phyloP scores from a whole-genome alignment of 2,797 vertebrate genomes.

The Pempheris klunzingeri region DNA sequence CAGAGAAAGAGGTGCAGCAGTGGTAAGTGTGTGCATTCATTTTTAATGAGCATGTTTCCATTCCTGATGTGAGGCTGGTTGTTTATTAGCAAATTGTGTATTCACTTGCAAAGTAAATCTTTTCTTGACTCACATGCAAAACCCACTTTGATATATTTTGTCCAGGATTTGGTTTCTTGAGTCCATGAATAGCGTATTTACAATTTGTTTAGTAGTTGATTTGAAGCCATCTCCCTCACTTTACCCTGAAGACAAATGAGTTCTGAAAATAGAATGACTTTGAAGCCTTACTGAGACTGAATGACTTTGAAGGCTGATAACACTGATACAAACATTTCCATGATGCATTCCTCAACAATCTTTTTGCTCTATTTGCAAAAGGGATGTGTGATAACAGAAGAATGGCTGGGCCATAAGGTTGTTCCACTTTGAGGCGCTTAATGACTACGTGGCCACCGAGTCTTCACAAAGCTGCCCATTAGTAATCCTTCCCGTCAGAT shows the following conservation, averaged over 20 bases:
- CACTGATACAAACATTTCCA: conserved; percentile 67
- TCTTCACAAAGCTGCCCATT: conserved; percentile 41
- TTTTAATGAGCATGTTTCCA: conserved; percentile 44
- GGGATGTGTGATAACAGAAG: conserved; percentile 54
- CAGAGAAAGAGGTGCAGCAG: conserved; percentile 85
- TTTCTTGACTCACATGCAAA: conserved; percentile 20
- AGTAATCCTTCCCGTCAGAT: conserved; percentile 55
- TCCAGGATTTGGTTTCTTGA: conserved; percentile 18
- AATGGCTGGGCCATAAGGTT: conserved; percentile 33
- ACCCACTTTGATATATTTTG: conserved; percentile 23
- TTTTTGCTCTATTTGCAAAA: conserved; percentile 59
- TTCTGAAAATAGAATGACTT: conserved; percentile 80
- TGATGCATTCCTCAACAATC: conserved; percentile 64
- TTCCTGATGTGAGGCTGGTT: conserved; percentile 19
- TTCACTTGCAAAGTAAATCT: conserved; percentile 1
- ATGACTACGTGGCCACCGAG: conserved; percentile 40
- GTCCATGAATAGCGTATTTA: conserved; percentile 24
- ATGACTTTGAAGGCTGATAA: conserved; percentile 74
- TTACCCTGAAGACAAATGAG: conserved; percentile 61
- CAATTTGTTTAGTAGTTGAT: conserved; percentile 54
- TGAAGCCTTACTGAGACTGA: conserved; percentile 59
- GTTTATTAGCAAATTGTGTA: conserved; percentile 11
- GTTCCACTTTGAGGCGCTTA: conserved; percentile 45
- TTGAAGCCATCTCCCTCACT: conserved; percentile 55
- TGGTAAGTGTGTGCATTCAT: conserved; percentile 79